phyloP scores from a whole-genome alignment of 2,888 invertebrate genomes.

The Catocala sponsa region DNA sequence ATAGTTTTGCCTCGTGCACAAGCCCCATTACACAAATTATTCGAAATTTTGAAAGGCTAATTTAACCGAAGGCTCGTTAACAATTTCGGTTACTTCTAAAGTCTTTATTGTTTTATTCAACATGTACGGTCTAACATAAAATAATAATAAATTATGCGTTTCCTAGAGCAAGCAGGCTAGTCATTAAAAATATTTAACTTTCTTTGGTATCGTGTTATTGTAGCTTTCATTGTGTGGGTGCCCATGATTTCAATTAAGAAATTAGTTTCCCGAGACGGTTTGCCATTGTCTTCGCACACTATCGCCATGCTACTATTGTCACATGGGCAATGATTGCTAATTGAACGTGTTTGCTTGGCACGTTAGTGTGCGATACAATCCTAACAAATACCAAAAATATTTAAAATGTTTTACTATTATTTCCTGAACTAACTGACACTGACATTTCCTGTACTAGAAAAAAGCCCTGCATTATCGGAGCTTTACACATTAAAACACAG shows the following conservation, averaged over 20 bases:
- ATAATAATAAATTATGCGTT: no score
- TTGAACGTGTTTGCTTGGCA: not conserved
- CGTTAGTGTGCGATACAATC: not conserved
- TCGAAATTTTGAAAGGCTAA: slow-evolving; percentile 16
- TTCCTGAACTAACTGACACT: no score
- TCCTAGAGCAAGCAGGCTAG: no score
- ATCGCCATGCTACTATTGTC: slow-evolving; percentile 3
- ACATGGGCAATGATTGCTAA: slow-evolving; percentile 1
- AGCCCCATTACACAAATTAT: slow-evolving; percentile 32
- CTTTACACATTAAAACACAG: no score
- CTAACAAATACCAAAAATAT: no score
- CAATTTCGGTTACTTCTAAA: slow-evolving; percentile 1
- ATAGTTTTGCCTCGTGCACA: slow-evolving; percentile 28
- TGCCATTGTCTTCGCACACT: not conserved
- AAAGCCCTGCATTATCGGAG: no score
- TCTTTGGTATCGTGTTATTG: not conserved
- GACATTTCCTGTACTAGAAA: no score
- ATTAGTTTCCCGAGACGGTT: slow-evolving; percentile 2
- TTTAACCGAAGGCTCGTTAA: slow-evolving; percentile 21
- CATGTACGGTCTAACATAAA: no score
- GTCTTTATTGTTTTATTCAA: no score
- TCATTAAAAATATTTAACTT: no score
- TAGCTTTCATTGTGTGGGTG: not conserved
- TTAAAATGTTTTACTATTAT: not conserved
- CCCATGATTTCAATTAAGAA: not conserved